Evolutionary conservation across 2,113 vertebrate species (phyloP).

Genomic region (Urocitellus parryii): DNA sequence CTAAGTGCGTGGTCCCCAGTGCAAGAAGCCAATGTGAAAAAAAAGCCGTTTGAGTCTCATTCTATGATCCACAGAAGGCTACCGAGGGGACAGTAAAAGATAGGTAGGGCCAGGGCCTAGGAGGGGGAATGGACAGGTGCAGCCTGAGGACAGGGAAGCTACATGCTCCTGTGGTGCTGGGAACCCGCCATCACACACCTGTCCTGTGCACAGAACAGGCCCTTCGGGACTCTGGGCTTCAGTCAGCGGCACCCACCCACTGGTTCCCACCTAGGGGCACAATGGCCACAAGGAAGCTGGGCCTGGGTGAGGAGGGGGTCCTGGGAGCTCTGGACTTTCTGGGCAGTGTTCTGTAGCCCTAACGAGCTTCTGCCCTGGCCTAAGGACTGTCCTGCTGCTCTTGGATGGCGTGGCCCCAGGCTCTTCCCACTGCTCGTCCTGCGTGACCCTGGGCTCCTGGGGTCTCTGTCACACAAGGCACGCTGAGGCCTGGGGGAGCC

Average conservation of each 20-base stretch:
- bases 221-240: accelerated
- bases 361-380: accelerated
- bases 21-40: not conserved
- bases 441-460: accelerated
- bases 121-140: not conserved
- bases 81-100: accelerated
- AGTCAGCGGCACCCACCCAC: no score
- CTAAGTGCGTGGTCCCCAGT: accelerated
- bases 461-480: not conserved
- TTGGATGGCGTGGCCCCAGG: no score
- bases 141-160: no score
- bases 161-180: no score
- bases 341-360: accelerated
- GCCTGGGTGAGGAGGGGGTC: accelerated
- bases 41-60: accelerated
- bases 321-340: no score
- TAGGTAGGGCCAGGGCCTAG: accelerated
- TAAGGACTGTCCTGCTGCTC: accelerated
- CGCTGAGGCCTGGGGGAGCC: not conserved
- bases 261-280: no score
- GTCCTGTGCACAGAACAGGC: not conserved
- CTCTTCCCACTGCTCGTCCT: accelerated
- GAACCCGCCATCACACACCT: accelerated
- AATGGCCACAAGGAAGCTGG: not conserved
- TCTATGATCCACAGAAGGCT: accelerated